Evolutionary conservation across 2,797 vertebrate genomes (phyloP), one percentile per base, ranked within the genome.

Genomic region (Cirrhinus mrigala): DNA sequence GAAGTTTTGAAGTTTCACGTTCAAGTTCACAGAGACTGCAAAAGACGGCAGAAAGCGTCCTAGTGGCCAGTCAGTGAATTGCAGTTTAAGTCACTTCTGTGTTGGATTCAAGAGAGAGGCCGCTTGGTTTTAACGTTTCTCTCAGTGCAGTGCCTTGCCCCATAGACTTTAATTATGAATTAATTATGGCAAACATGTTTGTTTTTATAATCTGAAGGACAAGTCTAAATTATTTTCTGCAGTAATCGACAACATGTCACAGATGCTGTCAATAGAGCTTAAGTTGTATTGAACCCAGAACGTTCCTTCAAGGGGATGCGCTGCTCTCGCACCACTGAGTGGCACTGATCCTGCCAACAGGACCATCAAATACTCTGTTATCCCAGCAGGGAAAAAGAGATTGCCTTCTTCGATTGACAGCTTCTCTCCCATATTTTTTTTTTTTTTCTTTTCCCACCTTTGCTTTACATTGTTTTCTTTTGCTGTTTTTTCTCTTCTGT

Each of bases 311-410:
- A 87, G 62, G 68, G 73, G 29, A 70, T 46, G 79, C 16, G 2
- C 54, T 29, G 76, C 60, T 40, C 76, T 64, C 15, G n/a, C 56
- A 79, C 40, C 76, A 79, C 76, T 48, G 56, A 79, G 58, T 64
- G 56, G 40, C 24, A 64, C 58, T 64, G 77, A 79, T 64, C 77
- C 40, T 27, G 58, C 58, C 77, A 79, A 71, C 76, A 48, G 10
- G 29, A 85, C 64, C 29, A 74, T 74, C 69, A 33, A 64, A 58
- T 79, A 76, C 81, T 56, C 76, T 54, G 40, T 68, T 74, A 84
- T 69, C 69, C 73, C 74, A 37, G 80, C 73, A 82, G 81, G 85
- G 44, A 78, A 58, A 78, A 56, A 60, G 54, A 46, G 56, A 60
- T 60, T 18, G 76, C 37, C 56, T 60, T 14, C 22, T 60, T 60